phyloP scores from a whole-genome alignment of 1,140 invertebrate genomes.

The Tribolium madens region DNA sequence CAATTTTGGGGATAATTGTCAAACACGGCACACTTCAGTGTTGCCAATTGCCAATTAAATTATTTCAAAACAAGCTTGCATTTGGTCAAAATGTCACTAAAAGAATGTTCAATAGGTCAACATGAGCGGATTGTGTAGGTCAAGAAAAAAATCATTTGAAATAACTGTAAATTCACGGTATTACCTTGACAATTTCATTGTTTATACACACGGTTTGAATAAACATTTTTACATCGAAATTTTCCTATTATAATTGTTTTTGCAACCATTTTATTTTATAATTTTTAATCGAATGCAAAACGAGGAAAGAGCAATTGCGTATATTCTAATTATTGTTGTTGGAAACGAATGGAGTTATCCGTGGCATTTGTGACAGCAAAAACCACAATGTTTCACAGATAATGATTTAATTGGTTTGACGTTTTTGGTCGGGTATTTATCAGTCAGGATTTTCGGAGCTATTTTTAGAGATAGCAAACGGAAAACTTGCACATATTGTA shows the following conservation, averaged over 20 bases:
- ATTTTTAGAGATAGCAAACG: too few relatives aligned
- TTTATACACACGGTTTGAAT: neutral
- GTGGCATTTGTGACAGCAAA: conserved; percentile 11
- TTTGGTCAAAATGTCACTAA: neutral
- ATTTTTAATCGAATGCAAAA: conserved; percentile 3
- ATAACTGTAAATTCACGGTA: conserved; percentile 10
- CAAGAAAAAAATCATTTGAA: conserved; percentile 8
- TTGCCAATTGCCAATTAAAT: too few relatives aligned
- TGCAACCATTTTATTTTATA: neutral
- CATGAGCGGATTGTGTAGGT: conserved; percentile 1
- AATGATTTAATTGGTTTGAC: neutral
- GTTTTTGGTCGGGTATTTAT: too few relatives aligned
- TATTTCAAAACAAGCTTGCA: neutral
- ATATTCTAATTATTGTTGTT: neutral
- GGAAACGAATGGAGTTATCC: conserved; percentile 17
- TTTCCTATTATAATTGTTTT: neutral
- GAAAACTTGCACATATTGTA: too few relatives aligned
- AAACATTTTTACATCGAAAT: neutral
- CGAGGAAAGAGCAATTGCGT: neutral
- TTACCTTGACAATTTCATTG: neutral
- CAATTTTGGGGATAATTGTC: too few relatives aligned
- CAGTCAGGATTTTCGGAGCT: too few relatives aligned
- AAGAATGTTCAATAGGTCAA: neutral
- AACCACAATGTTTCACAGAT: neutral
- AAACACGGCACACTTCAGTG: too few relatives aligned